Evolutionary conservation across 1,140 invertebrate species (phyloP).

Genomic region (Popillia japonica): DNA sequence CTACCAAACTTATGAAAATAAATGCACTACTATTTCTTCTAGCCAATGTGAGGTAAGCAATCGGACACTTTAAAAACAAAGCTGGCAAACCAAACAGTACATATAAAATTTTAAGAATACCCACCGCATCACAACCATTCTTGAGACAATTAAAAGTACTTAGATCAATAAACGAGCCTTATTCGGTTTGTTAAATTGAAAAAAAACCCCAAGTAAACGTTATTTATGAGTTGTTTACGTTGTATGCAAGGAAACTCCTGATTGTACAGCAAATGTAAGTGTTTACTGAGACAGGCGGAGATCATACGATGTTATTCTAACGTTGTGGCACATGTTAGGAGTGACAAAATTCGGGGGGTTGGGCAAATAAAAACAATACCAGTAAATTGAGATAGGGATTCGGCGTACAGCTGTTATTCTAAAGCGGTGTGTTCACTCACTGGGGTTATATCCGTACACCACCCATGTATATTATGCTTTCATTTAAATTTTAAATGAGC

Average conservation of each 20-base stretch:
- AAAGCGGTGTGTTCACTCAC: neutral
- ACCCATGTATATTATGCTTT: neutral
- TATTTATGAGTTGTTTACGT: constrained; percentile 5
- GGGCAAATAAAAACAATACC: constrained; percentile 27
- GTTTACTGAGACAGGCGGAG: constrained; percentile 21
- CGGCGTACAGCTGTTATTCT: constrained; percentile 27
- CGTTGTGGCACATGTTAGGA: constrained; percentile 23
- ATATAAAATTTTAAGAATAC: constrained; percentile 30
- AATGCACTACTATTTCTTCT: too few species aligned
- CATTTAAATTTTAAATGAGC: constrained; percentile 7
- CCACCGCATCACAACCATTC: constrained; percentile 6
- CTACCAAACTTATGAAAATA: too few species aligned
- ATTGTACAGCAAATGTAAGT: constrained; percentile 26
- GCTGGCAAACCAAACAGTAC: neutral
- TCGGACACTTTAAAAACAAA: neutral
- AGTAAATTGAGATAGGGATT: constrained; percentile 13
- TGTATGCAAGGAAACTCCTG: neutral
- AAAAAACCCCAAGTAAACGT: neutral
- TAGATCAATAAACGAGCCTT: constrained; percentile 7
- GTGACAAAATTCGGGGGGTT: constrained; percentile 16
- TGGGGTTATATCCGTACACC: neutral
- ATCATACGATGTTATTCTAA: constrained; percentile 30
- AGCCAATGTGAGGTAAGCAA: too few species aligned
- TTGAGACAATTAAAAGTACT: neutral
- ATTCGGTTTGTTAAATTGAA: neutral